phyloP scores from a whole-genome alignment of 2,888 invertebrate species.

The Bimastos eiseni region DNA sequence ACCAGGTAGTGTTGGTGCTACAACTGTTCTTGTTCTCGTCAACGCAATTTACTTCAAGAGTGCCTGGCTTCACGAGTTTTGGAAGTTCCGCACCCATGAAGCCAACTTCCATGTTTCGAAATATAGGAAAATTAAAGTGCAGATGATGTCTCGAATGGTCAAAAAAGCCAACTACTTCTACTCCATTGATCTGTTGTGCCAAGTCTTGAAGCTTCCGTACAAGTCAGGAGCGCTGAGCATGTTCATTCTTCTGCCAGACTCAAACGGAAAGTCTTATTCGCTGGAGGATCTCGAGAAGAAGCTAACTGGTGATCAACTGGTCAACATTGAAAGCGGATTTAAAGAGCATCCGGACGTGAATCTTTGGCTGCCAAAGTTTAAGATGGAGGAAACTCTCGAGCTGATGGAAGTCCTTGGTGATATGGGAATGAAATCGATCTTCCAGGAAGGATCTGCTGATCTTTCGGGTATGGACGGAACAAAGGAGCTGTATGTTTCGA shows the following conservation, averaged over 20 bases:
- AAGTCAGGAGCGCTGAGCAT: conserved; percentile 15
- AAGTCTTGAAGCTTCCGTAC: conserved; percentile 31
- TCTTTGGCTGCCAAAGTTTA: conserved; percentile 44
- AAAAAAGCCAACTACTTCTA: not conserved
- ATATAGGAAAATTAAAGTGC: not conserved
- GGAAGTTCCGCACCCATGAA: conserved; percentile 67
- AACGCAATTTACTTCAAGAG: conserved; percentile 62
- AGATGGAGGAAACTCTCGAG: conserved; percentile 40
- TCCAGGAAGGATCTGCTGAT: conserved; percentile 49
- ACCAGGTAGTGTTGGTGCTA: conserved; percentile 57
- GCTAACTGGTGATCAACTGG: conserved; percentile 31
- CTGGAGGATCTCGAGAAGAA: conserved; percentile 32
- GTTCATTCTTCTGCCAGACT: conserved; percentile 31
- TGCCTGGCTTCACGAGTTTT: conserved; percentile 65
- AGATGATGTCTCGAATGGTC: not conserved
- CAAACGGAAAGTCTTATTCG: not conserved
- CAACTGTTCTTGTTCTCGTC: conserved; percentile 56
- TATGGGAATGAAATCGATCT: conserved; percentile 44
- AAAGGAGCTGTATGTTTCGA: conserved; percentile 49
- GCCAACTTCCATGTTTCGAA: conserved; percentile 67
- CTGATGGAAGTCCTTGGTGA: conserved; percentile 36
- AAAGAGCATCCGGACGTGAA: conserved; percentile 30
- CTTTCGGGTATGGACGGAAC: conserved; percentile 52
- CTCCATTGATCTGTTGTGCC: conserved; percentile 35
- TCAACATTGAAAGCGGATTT: conserved; percentile 22